These are phyloP conservation scores for Hofmannophila pseudospretella DNA, from an alignment of 2,888 invertebrate genomes.

Conservation along the genomic window DNA sequence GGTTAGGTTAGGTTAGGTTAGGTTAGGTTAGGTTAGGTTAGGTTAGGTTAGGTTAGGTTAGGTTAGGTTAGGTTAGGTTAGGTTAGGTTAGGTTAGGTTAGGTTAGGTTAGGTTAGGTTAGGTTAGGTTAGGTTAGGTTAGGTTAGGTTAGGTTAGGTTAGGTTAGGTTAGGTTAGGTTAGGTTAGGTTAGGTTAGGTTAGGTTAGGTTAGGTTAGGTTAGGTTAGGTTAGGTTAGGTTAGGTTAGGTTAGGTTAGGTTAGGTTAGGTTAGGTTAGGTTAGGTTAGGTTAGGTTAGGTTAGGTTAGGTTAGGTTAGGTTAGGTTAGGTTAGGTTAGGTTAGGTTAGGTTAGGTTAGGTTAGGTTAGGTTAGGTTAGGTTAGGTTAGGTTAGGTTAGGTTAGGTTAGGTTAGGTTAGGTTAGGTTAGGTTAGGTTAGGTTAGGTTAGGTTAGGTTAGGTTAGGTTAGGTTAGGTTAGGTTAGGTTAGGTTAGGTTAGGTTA, in stretches of 20 bases:
- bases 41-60: too few species aligned
- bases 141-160: conserved; percentile 16
- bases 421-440: conserved; percentile 18
- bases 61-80: conserved; percentile 4
- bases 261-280: conserved; percentile 10
- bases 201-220: conserved; percentile 15
- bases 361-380: conserved; percentile 14
- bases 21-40: too few species aligned
- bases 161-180: conserved; percentile 16
- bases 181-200: conserved; percentile 14
- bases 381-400: conserved; percentile 18
- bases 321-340: conserved; percentile 15
- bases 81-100: conserved; percentile 16
- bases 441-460: conserved; percentile 17
- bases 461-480: conserved; percentile 19
- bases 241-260: conserved; percentile 13
- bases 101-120: conserved; percentile 16
- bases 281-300: conserved; percentile 11
- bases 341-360: conserved; percentile 12
- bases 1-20: too few species aligned
- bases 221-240: conserved; percentile 14
- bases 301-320: conserved; percentile 15
- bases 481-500: conserved; percentile 19
- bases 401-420: conserved; percentile 18
- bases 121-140: conserved; percentile 17